A percentile compares a stretch with the other conserved stretches of the same genome.
Conservation (phyloP, 2,797 vertebrate genomes). For the Peromyscus eremicus region DNA sequence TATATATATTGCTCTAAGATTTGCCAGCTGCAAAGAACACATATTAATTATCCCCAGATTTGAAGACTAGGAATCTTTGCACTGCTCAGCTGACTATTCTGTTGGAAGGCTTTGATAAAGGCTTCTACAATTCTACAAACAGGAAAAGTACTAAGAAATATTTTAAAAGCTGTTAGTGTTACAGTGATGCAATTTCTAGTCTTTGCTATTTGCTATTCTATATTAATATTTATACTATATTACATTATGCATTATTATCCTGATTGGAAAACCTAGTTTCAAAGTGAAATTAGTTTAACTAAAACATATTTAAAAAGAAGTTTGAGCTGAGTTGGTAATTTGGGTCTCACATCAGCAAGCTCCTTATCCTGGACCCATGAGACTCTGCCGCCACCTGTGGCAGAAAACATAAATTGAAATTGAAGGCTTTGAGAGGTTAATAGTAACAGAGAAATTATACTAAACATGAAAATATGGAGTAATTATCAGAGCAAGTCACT, state of each 20-base stretch:
- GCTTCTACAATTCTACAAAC: not conserved
- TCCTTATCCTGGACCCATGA: conserved; percentile 67
- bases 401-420: conserved; percentile 74
- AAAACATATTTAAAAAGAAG: conserved; percentile 26
- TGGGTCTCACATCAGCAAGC: conserved; percentile 36
- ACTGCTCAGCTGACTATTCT: not conserved
- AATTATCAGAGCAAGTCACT: not conserved
- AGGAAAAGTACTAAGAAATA: conserved; percentile 12
- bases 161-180: not conserved
- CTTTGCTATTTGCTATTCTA: not conserved
- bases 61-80: not conserved
- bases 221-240: conserved; percentile 48
- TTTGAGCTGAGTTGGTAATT: conserved; percentile 28
- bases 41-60: not conserved
- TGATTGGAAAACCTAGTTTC: conserved; percentile 47
- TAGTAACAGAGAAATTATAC: not conserved
- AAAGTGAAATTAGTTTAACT: conserved; percentile 45
- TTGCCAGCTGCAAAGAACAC: not conserved
- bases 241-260: conserved; percentile 32
- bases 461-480: not conserved
- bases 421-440: conserved; percentile 51
- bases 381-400: conserved; percentile 80
- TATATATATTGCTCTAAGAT: no score
- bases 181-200: not conserved
- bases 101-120: not conserved